phyloP scores from a whole-genome alignment of 1,140 invertebrate species.

The Ceratina calcarata region DNA sequence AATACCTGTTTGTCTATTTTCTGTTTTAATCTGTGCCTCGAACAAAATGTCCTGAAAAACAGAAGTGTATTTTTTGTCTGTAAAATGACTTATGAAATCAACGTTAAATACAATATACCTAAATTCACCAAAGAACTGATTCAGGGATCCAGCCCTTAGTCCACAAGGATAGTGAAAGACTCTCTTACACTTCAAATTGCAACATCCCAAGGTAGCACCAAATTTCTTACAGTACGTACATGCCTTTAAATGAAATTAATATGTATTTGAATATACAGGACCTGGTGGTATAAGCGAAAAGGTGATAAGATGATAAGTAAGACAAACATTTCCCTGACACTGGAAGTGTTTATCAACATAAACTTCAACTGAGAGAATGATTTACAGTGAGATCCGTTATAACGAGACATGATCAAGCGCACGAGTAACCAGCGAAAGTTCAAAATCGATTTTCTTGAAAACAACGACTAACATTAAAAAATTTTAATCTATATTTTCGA shows the following conservation, averaged over 20 bases:
- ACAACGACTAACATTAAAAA: not conserved
- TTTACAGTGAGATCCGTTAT: not conserved
- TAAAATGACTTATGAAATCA: not conserved
- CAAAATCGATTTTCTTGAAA: not conserved
- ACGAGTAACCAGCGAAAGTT: not conserved
- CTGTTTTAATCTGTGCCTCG: slow-evolving; percentile 82
- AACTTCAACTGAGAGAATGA: not conserved
- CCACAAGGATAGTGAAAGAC: slow-evolving; percentile 86
- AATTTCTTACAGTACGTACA: slow-evolving; percentile 83
- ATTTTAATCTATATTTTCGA: not conserved
- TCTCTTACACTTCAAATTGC: slow-evolving; percentile 80
- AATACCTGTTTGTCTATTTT: slow-evolving; percentile 72
- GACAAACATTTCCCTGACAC: not conserved
- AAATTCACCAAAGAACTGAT: slow-evolving; percentile 84
- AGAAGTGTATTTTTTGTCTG: not conserved
- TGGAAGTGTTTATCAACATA: not conserved
- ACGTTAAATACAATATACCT: slow-evolving; percentile 74
- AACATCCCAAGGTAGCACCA: slow-evolving; percentile 85
- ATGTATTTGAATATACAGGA: not conserved
- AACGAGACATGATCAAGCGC: not conserved
- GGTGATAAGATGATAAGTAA: not conserved
- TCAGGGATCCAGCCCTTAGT: slow-evolving; percentile 79
- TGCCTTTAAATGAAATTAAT: slow-evolving; percentile 71
- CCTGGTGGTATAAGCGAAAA: not conserved
- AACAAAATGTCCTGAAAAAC: slow-evolving; percentile 82